These are phyloP conservation scores for Adela reaumurella DNA, from an alignment of 2,888 invertebrate species.

Conservation along the genomic window DNA sequence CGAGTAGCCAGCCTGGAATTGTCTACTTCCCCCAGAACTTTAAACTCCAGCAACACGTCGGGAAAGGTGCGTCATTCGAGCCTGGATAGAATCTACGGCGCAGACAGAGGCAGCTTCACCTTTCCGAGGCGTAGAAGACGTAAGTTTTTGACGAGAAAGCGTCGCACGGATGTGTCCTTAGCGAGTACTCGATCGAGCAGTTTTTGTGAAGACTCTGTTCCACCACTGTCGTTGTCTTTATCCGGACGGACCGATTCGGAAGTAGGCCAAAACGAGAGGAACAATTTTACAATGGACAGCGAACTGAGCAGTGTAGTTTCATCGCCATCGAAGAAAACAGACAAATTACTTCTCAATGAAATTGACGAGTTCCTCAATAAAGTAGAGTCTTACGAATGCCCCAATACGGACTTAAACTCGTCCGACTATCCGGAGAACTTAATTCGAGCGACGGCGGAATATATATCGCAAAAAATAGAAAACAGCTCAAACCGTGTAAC, in stretches of 20 bases:
- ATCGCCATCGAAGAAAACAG: slow-evolving; percentile 43
- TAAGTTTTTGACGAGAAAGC: slow-evolving; percentile 20
- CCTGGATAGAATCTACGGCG: slow-evolving; percentile 21
- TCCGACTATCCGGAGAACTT: slow-evolving; percentile 31
- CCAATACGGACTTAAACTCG: slow-evolving; percentile 28
- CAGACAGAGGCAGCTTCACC: slow-evolving; percentile 36
- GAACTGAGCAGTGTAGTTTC: slow-evolving; percentile 45
- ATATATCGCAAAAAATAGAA: slow-evolving; percentile 33
- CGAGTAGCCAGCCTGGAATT: slow-evolving; percentile 44
- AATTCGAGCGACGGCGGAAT: slow-evolving; percentile 40
- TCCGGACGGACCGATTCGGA: background rate
- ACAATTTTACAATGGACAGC: slow-evolving; percentile 42
- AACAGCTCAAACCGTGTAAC: slow-evolving; percentile 17
- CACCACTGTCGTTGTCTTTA: slow-evolving; percentile 21
- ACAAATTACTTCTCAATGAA: slow-evolving; percentile 41
- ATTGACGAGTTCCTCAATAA: slow-evolving; percentile 47
- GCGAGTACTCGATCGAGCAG: slow-evolving; percentile 29
- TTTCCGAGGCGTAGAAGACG: slow-evolving; percentile 39
- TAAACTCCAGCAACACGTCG: slow-evolving; percentile 16
- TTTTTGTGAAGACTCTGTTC: slow-evolving; percentile 17
- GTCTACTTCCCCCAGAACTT: slow-evolving; percentile 5
- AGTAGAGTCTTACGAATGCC: slow-evolving; percentile 42
- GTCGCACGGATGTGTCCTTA: slow-evolving; percentile 25
- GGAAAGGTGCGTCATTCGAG: slow-evolving; percentile 24
- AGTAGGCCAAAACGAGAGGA: background rate